These are phyloP conservation scores for Entomobrya proxima DNA, from an alignment of 2,888 invertebrate species.

Conservation along the genomic window DNA sequence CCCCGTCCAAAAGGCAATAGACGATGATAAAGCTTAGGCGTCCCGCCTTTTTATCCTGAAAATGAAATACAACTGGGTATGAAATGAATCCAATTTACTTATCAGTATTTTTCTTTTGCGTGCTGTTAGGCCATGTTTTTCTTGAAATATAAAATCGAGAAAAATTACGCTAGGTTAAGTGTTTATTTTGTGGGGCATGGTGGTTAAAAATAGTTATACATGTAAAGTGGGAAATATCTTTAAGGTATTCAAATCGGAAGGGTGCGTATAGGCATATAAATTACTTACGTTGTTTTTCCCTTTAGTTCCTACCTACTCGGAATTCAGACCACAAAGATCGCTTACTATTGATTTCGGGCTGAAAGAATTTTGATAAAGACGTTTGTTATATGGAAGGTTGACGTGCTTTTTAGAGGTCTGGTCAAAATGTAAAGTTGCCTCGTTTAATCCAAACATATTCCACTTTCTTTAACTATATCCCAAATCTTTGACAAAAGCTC, in stretches of 20 bases:
- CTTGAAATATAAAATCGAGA: neutral
- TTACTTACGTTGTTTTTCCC: neutral
- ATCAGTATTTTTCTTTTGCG: slow-evolving; percentile 65
- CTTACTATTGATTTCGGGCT: slow-evolving; percentile 37
- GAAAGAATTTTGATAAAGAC: slow-evolving; percentile 48
- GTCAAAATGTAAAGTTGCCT: neutral
- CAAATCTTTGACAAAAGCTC: slow-evolving; percentile 20
- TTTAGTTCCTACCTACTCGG: neutral
- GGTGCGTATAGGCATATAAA: slow-evolving; percentile 13
- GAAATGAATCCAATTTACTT: slow-evolving; percentile 59
- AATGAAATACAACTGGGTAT: neutral
- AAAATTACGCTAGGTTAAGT: slow-evolving; percentile 14
- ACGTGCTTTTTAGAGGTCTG: neutral
- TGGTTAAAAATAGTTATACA: neutral
- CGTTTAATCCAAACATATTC: slow-evolving; percentile 4
- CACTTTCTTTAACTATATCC: slow-evolving; percentile 18
- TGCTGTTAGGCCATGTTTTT: slow-evolving; percentile 49
- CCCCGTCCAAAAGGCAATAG: slow-evolving; percentile 16
- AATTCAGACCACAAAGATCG: slow-evolving; percentile 34
- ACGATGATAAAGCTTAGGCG: slow-evolving; percentile 39
- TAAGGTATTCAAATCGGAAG: neutral
- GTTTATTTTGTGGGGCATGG: neutral
- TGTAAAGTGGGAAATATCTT: neutral
- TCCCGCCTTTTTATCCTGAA: slow-evolving; percentile 35
- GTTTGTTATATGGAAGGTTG: neutral